These are phyloP conservation scores for Sphaerodactylus townsendi DNA, from an alignment of 2,113 vertebrate species.

Conservation along the genomic window DNA sequence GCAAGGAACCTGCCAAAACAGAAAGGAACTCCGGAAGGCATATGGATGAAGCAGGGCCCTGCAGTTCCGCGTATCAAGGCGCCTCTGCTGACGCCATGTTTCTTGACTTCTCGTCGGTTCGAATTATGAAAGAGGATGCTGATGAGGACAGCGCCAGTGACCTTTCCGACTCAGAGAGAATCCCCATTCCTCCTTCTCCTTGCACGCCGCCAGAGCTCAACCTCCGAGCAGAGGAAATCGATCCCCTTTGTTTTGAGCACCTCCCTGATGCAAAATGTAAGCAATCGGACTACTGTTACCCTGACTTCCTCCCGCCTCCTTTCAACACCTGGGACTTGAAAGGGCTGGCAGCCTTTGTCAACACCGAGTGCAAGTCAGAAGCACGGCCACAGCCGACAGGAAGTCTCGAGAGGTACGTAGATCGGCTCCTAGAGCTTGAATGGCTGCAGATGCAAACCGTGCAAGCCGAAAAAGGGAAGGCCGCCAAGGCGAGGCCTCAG, in stretches of 20 bases:
- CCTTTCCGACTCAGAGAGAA: constrained; percentile 86
- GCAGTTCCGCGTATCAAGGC: constrained; percentile 37
- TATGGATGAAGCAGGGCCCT: constrained; percentile 9
- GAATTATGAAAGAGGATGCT: constrained; percentile 70
- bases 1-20: neutral
- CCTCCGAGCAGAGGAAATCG: constrained; percentile 84
- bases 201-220: constrained; percentile 81
- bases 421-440: constrained; percentile 86
- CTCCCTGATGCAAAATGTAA: constrained; percentile 30
- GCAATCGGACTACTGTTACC: constrained; percentile 69
- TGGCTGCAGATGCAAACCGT: constrained; percentile 85
- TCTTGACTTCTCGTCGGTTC: constrained; percentile 70
- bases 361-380: constrained; percentile 67
- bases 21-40: neutral
- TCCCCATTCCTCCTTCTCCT: constrained; percentile 64
- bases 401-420: constrained; percentile 80
- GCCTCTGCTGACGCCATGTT: constrained; percentile 59
- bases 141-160: constrained; percentile 89
- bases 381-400: constrained; percentile 68
- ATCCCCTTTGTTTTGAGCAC: constrained; percentile 60
- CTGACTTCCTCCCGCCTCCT: constrained; percentile 88
- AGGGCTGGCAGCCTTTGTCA: constrained; percentile 78
- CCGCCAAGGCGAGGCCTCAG: constrained; percentile 62
- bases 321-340: constrained; percentile 88
- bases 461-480: constrained; percentile 75